phyloP scores from a whole-genome alignment of 2,888 invertebrate genomes.

The Platycheirus albimanus region DNA sequence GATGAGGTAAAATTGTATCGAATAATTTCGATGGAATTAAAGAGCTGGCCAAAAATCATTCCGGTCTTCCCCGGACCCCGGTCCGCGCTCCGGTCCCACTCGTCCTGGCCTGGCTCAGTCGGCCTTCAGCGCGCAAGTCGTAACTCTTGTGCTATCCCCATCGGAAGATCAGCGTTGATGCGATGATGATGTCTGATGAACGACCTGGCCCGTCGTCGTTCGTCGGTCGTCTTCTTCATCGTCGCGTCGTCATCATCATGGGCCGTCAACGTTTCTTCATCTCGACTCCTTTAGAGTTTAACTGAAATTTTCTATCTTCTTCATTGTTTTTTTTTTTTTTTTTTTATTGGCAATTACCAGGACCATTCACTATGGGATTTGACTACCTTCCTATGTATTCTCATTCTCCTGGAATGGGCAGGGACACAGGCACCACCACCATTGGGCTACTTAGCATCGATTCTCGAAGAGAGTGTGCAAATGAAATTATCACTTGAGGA shows the following conservation, averaged over 20 bases:
- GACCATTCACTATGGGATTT: slow-evolving; percentile 48
- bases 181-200: slow-evolving; percentile 74
- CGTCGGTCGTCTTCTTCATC: no score
- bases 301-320: not conserved
- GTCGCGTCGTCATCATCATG: slow-evolving; percentile 54
- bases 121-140: slow-evolving; percentile 22
- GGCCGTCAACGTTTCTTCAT: slow-evolving; percentile 57
- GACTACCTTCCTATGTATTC: slow-evolving; percentile 31
- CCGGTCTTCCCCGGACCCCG: slow-evolving; percentile 6
- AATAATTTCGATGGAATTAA: slow-evolving; percentile 70
- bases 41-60: slow-evolving; percentile 59
- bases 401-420: slow-evolving; percentile 7
- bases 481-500: slow-evolving; percentile 70
- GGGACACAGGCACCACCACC: no score
- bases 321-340: not conserved
- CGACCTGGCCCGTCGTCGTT: slow-evolving; percentile 62
- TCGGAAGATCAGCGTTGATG: slow-evolving; percentile 67
- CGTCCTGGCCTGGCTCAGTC: no score
- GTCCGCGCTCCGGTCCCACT: no score
- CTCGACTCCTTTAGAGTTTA: slow-evolving; percentile 6
- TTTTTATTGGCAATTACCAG: slow-evolving; percentile 67
- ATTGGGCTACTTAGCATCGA: slow-evolving; percentile 15
- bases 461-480: slow-evolving; percentile 58
- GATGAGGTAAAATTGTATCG: slow-evolving; percentile 64
- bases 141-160: slow-evolving; percentile 68